These are phyloP conservation scores for Drosophila prolongata DNA, from an alignment of 2,888 invertebrate genomes.

Conservation along the genomic window DNA sequence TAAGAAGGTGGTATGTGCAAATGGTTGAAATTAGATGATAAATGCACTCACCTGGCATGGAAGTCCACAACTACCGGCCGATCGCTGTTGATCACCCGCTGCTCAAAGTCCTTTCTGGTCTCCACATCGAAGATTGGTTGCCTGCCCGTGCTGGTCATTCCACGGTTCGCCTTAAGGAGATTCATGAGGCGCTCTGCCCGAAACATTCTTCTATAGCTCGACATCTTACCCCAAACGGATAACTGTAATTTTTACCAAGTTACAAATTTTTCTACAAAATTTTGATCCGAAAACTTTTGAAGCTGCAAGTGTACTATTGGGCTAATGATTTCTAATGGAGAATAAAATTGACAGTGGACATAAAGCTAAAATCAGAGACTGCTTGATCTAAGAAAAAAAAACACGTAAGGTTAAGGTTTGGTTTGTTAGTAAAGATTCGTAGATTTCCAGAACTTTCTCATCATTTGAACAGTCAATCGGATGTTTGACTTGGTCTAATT, in stretches of 20 bases:
- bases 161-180: conserved; percentile 10
- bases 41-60: conserved; percentile 92
- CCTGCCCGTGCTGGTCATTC: not conserved
- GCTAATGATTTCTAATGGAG: not conserved
- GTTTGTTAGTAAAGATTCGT: too few species aligned
- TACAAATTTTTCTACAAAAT: not conserved
- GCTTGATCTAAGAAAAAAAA: not conserved
- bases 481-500: too few species aligned
- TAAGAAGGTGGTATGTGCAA: conserved; percentile 60
- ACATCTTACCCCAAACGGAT: not conserved
- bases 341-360: not conserved
- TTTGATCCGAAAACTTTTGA: conserved; percentile 4
- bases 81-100: conserved; percentile 93
- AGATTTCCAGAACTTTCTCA: too few species aligned
- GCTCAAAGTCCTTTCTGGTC: conserved; percentile 94
- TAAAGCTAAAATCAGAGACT: not conserved
- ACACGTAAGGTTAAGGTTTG: too few species aligned
- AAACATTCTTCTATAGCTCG: not conserved
- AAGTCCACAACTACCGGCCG: conserved; percentile 97
- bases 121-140: conserved; percentile 92
- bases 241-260: not conserved
- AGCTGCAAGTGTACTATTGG: not conserved
- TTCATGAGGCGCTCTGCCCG: conserved; percentile 6
- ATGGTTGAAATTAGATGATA: too few species aligned
- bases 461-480: too few species aligned